Evolutionary conservation across 2,888 invertebrate species (phyloP).

Genomic region (Scotopteryx bipunctaria): DNA sequence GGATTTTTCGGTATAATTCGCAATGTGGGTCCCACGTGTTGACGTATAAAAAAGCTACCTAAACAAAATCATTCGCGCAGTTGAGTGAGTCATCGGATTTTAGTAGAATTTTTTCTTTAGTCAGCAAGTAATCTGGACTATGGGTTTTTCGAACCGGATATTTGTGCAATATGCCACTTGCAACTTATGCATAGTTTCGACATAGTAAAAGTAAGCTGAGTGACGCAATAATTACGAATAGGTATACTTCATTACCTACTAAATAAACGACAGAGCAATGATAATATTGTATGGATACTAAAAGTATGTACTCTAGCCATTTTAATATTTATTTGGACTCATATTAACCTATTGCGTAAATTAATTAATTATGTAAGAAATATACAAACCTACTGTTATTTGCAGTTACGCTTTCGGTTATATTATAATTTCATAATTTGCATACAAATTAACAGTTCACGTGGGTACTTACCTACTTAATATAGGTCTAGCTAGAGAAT

Average conservation of each 20-base stretch:
- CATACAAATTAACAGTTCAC: no score
- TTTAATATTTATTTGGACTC: conserved; percentile 24
- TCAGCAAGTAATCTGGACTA: no score
- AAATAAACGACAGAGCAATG: conserved; percentile 60
- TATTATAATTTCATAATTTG: neutral
- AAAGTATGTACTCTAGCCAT: neutral
- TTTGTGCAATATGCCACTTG: conserved; percentile 65
- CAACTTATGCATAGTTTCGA: conserved; percentile 73
- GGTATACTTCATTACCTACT: no score
- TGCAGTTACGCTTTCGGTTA: neutral
- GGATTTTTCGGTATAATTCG: conserved; percentile 21
- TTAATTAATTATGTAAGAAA: conserved; percentile 34
- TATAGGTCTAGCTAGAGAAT: no score
- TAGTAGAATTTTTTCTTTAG: conserved; percentile 48
- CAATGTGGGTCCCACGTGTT: conserved; percentile 33
- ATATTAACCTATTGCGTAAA: conserved; percentile 32
- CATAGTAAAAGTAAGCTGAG: conserved; percentile 73
- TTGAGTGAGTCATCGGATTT: conserved; percentile 41
- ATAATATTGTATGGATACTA: conserved; percentile 30
- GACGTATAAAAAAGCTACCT: conserved; percentile 15
- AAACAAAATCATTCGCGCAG: conserved; percentile 18
- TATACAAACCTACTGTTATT: neutral
- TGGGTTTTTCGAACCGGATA: conserved; percentile 66
- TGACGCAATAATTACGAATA: conserved; percentile 75
- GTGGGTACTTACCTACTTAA: no score